Percentiles rank a stretch among this genome's conserved stretches.
Evolutionary conservation across 2,888 invertebrate genomes (phyloP).

Genomic region (Campoplex nolae): DNA sequence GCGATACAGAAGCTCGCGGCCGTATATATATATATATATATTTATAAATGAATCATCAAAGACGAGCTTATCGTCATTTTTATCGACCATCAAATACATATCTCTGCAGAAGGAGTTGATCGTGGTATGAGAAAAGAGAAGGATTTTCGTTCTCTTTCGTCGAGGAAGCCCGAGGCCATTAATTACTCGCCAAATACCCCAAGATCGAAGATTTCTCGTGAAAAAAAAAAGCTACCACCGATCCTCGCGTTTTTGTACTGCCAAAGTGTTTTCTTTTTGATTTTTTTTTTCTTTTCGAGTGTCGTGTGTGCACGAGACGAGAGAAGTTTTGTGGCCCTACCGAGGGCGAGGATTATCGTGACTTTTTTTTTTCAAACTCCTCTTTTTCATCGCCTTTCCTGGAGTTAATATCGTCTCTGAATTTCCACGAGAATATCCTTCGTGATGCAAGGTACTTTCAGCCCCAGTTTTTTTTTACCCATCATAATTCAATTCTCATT

Average conservation of each 20-base stretch:
- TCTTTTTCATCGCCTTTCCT: background rate
- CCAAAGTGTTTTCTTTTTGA: background rate
- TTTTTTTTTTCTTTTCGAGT: background rate
- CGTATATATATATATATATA: background rate
- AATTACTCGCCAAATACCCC: background rate
- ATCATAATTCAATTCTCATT: background rate
- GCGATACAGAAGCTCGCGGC: background rate
- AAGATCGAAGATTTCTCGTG: background rate
- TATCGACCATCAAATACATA: background rate
- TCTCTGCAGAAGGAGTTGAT: background rate
- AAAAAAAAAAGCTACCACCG: background rate
- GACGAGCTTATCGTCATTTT: slow-evolving; percentile 6
- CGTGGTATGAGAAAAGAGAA: slow-evolving; percentile 4
- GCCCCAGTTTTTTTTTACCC: background rate
- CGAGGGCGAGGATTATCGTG: background rate
- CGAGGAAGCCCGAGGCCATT: background rate
- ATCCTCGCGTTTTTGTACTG: background rate
- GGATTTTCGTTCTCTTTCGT: background rate
- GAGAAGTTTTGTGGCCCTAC: background rate
- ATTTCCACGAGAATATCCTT: background rate
- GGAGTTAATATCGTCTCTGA: background rate
- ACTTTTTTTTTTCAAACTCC: background rate
- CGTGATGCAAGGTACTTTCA: slow-evolving; percentile 36
- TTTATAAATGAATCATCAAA: slow-evolving; percentile 1
- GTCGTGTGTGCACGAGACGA: background rate